Evolutionary conservation across 2,113 vertebrate genomes (phyloP).

Genomic region (Proteles cristata): DNA sequence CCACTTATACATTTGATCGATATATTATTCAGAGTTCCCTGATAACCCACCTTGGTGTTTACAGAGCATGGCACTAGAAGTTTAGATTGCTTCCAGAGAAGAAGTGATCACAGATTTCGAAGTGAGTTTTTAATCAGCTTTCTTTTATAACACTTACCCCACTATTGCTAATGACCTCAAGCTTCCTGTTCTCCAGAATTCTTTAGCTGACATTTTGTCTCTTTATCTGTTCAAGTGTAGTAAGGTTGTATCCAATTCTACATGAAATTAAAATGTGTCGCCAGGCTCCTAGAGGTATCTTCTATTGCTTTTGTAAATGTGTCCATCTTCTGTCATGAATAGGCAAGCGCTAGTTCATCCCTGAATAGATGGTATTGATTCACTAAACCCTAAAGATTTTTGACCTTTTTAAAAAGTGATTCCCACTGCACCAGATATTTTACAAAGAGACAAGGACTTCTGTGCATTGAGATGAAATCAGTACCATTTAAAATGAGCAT

Average conservation of each 20-base stretch:
- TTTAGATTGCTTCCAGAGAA: neutral
- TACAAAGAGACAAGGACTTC: slow-evolving; percentile 59
- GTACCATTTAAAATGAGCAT: slow-evolving; percentile 50
- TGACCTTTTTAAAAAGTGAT: slow-evolving; percentile 78
- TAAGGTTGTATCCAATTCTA: neutral
- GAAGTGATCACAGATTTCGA: neutral
- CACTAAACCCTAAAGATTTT: slow-evolving; percentile 67
- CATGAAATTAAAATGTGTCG: slow-evolving; percentile 57
- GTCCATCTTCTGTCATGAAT: slow-evolving; percentile 54
- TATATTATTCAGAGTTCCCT: neutral
- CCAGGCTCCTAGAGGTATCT: neutral
- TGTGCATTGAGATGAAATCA: slow-evolving; percentile 45
- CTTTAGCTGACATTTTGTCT: slow-evolving; percentile 22
- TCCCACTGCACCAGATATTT: slow-evolving; percentile 65
- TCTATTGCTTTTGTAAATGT: slow-evolving; percentile 51
- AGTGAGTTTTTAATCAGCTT: neutral
- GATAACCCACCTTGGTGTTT: neutral
- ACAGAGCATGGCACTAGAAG: neutral
- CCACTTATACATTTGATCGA: neutral
- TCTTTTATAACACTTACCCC: neutral
- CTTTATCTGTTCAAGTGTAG: neutral
- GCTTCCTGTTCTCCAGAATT: neutral
- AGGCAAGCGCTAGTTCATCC: slow-evolving; percentile 17
- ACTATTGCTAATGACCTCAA: neutral
- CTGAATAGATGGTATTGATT: slow-evolving; percentile 69